phyloP scores from a whole-genome alignment of 2,888 invertebrate genomes.

The Aproaerema taeniolella region DNA sequence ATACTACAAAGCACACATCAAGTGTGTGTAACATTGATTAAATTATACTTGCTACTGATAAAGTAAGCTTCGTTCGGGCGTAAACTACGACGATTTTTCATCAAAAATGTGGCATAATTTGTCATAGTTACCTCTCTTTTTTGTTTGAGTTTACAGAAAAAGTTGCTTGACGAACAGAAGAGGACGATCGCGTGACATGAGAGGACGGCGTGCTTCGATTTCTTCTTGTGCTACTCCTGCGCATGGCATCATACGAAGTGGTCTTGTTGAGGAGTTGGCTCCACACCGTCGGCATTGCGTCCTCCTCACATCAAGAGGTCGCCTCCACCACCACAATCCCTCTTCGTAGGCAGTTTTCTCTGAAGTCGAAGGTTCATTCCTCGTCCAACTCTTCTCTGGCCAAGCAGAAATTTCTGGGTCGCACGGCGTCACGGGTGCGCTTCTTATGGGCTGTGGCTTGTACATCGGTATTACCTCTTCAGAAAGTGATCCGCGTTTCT shows the following conservation, averaged over 20 bases:
- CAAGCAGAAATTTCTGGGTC: slow-evolving; percentile 59
- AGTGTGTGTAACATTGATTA: no score
- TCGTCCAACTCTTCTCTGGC: slow-evolving; percentile 43
- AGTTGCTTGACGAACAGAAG: slow-evolving; percentile 58
- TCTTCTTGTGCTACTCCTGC: slow-evolving; percentile 38
- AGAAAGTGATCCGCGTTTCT: slow-evolving; percentile 65
- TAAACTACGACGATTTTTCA: no score
- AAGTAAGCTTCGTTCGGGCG: no score
- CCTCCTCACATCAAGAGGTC: slow-evolving; percentile 47
- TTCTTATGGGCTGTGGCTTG: slow-evolving; percentile 53
- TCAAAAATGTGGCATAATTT: no score
- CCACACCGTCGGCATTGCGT: slow-evolving; percentile 51
- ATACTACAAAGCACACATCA: no score
- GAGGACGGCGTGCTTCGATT: slow-evolving; percentile 30
- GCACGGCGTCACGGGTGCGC: slow-evolving; percentile 68
- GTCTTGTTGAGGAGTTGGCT: slow-evolving; percentile 52
- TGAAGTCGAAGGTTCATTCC: slow-evolving; percentile 25
- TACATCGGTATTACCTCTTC: slow-evolving; percentile 43
- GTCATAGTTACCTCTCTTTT: no score
- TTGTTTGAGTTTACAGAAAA: slow-evolving; percentile 49
- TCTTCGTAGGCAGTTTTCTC: slow-evolving; percentile 41
- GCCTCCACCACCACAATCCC: slow-evolving; percentile 44
- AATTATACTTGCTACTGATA: no score
- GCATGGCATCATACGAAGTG: slow-evolving; percentile 52
- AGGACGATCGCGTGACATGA: slow-evolving; percentile 57